Percentiles rank a stretch among this genome's conserved stretches.
Conservation (phyloP, 2,113 vertebrate genomes). For the Pituophis catenifer region DNA sequence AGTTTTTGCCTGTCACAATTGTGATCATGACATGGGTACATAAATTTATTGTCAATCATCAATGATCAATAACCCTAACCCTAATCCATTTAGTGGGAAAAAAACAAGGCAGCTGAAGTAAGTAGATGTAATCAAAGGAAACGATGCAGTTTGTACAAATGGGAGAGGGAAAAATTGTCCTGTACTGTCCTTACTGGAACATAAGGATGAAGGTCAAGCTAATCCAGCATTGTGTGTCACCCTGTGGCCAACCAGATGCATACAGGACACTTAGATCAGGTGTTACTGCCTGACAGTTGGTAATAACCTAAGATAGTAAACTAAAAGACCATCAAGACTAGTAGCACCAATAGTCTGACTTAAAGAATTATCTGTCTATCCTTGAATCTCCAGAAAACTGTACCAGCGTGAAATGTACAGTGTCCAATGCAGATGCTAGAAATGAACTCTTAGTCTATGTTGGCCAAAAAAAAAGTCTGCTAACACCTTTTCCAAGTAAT, state of each 20-base stretch:
- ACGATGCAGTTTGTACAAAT: no score
- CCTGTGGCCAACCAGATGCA: neutral
- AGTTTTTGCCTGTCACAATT: no score
- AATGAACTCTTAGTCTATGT: neutral
- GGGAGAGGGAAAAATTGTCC: no score
- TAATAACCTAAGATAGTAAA: neutral
- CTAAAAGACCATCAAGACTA: neutral
- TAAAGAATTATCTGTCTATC: neutral
- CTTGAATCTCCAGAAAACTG: neutral
- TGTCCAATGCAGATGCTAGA: neutral
- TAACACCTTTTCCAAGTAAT: neutral
- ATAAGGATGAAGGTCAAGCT: no score
- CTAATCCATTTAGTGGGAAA: no score
- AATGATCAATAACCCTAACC: no score
- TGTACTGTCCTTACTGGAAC: no score
- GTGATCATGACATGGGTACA: no score
- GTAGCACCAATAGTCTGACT: neutral
- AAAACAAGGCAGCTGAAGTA: no score
- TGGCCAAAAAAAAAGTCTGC: neutral
- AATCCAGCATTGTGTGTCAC: no score
- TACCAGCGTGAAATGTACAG: neutral
- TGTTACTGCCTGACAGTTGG: neutral
- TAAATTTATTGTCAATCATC: no score
- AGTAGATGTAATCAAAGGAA: no score
- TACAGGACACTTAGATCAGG: neutral